Base-by-base conservation (phyloP, 2,113 vertebrate genomes). In the Leiothrix lutea region DNA sequence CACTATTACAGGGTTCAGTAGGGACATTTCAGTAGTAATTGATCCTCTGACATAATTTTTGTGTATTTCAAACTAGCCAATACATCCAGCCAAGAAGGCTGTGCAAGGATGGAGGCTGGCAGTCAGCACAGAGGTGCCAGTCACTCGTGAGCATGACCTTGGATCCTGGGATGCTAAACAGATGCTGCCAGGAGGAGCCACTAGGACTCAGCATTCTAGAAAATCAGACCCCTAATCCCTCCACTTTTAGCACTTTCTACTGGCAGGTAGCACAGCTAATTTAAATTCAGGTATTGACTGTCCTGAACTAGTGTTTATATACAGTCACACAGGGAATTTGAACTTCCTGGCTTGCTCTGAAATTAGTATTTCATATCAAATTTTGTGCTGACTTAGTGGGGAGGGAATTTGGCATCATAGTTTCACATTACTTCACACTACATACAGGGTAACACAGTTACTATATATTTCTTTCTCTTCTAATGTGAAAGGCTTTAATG, bases 331-430 rank as follows among this genome's bases (percentile, higher is more conserved):
- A 40, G 74, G 79, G 89, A 95, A 91, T 58, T 6, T 1, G 35
- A 95, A 81, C 85, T 89, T 95, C 87, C 95, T 92, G 74, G 45
- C 62, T 87, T 42, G 36, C 56, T 90, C 74, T 72, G 80, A 89
- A 89, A 87, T 90, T 50, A 82, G n/a, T 62, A 70, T 81, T 91
- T 91, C 3, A 62, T 91, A 65, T 85, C 62, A 81, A 19, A 90
- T 65, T 89, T 95, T 80, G n/a, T 51, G 69, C 72, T 92, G 88
- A 91, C 36, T 75, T 72, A 40, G 58, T 74, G 35, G n/a, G 48
- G 58, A 86, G 67, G 36, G 50, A 77, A 50, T 66, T 45, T 85
- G 78, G 48, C 78, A 62, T 82, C 42, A 9, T 51, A 74, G 81
- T 91, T 89, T 91, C 85, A 81, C 45, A 56, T 72, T 84, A 79